phyloP scores from a whole-genome alignment of 2,888 invertebrate species.

The Caradrina kadenii region DNA sequence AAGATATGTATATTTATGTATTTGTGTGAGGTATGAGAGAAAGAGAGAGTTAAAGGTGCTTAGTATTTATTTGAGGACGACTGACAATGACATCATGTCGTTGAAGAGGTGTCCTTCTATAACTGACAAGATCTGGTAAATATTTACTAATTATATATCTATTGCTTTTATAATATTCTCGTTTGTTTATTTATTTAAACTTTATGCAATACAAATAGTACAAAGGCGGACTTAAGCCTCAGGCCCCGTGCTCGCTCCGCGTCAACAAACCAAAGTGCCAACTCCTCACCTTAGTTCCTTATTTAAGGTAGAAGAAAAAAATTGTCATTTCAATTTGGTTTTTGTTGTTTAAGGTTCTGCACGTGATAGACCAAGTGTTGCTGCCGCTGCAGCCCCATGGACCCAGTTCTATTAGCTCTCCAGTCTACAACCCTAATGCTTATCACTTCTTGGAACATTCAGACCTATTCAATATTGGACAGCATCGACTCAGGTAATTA shows the following conservation, averaged over 20 bases:
- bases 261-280: too few species aligned
- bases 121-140: neutral
- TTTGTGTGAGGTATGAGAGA: neutral
- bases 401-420: conserved; percentile 89
- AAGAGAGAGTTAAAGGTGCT: too few species aligned
- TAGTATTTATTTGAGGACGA: too few species aligned
- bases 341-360: conserved; percentile 92
- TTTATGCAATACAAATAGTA: too few species aligned
- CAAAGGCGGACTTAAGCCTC: too few species aligned
- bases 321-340: neutral
- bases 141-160: neutral
- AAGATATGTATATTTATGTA: conserved; percentile 13
- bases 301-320: neutral
- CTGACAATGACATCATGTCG: too few species aligned
- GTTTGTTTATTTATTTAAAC: too few species aligned
- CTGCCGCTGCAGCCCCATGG: conserved; percentile 93
- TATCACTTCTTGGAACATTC: conserved; percentile 94
- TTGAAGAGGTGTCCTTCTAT: too few species aligned
- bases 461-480: conserved; percentile 93
- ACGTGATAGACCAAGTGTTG: conserved; percentile 96
- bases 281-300: neutral
- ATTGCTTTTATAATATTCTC: neutral
- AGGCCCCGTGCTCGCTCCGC: too few species aligned
- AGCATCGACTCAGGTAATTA: conserved; percentile 92
- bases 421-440: conserved; percentile 95